A percentile compares a stretch with the other conserved stretches of the same genome.
These are phyloP conservation scores for Oscheius sp. DNA, from an alignment of 2,888 invertebrate genomes.

Conservation along the genomic window DNA sequence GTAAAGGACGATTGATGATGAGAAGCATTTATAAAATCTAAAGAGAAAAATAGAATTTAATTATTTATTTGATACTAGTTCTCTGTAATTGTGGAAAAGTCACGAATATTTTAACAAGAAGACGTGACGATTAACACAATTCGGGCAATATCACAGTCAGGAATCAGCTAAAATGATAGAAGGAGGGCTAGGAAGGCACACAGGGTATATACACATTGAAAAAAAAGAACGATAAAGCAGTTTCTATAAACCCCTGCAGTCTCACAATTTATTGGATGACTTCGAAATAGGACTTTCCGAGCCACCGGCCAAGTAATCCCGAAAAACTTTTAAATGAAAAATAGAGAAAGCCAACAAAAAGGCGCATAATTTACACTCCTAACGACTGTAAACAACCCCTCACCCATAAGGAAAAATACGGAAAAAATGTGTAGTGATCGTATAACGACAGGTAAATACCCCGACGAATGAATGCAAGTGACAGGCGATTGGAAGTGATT, in stretches of 20 bases:
- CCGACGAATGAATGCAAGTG: constrained; percentile 20
- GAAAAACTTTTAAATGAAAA: neutral
- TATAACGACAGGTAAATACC: neutral
- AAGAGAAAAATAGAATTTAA: neutral
- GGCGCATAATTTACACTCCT: neutral
- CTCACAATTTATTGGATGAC: neutral
- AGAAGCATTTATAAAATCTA: neutral
- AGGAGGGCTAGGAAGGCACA: constrained; percentile 11
- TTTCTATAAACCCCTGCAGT: neutral
- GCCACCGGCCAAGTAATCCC: constrained; percentile 8
- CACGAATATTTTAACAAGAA: neutral
- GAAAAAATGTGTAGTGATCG: too few relatives aligned
- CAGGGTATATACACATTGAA: constrained; percentile 20
- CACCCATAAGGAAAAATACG: constrained; percentile 20
- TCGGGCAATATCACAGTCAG: constrained; percentile 23
- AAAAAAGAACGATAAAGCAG: constrained; percentile 17
- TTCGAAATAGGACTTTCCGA: neutral
- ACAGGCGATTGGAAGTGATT: neutral
- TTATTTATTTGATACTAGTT: constrained; percentile 23
- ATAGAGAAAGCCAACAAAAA: neutral
- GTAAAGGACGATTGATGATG: too few relatives aligned
- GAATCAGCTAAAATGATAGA: neutral
- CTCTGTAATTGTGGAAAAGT: constrained; percentile 22
- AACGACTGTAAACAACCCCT: constrained; percentile 15
- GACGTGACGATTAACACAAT: neutral